A percentile compares a stretch with the other conserved stretches of the same genome.
These are phyloP conservation scores for Caenorhabditis zanzibari DNA, from an alignment of 2,888 invertebrate species.

Conservation along the genomic window DNA sequence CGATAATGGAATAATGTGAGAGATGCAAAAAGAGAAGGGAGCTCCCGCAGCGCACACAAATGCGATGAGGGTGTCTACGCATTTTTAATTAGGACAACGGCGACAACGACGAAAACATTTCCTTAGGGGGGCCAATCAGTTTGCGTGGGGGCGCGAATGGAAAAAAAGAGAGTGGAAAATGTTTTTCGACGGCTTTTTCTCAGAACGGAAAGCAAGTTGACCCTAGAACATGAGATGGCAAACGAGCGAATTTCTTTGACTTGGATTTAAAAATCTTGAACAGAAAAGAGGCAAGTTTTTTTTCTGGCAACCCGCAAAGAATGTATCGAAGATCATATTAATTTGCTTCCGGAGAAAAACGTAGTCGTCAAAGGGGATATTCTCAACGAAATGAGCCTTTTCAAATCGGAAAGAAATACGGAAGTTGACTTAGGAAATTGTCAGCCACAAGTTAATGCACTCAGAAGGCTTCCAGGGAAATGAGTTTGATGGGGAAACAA, in stretches of 20 bases:
- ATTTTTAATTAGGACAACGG: conserved; percentile 53
- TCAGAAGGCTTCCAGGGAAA: conserved; percentile 16
- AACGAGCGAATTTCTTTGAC: too few relatives aligned
- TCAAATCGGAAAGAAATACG: conserved; percentile 29
- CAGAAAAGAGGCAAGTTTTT: neutral
- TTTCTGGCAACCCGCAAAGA: neutral
- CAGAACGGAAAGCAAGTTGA: neutral
- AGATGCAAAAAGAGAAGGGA: conserved; percentile 7
- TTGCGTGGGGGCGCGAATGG: conserved; percentile 4
- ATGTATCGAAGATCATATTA: conserved; percentile 12
- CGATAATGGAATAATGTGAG: conserved; percentile 34
- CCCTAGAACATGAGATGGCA: neutral
- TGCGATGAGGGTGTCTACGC: conserved; percentile 46
- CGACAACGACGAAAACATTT: conserved; percentile 43
- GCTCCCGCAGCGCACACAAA: conserved; percentile 32
- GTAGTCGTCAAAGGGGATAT: neutral
- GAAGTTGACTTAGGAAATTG: conserved; percentile 30
- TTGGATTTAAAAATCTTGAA: too few relatives aligned
- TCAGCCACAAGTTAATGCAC: conserved; percentile 27
- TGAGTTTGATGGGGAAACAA: conserved; percentile 12
- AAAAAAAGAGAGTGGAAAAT: conserved; percentile 10
- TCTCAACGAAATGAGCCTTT: conserved; percentile 6
- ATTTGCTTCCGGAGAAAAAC: neutral
- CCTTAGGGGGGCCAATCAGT: conserved; percentile 44
- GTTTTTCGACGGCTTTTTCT: conserved; percentile 9